phyloP scores from a whole-genome alignment of 2,797 vertebrate genomes.

The Chelidonichthys spinosus region DNA sequence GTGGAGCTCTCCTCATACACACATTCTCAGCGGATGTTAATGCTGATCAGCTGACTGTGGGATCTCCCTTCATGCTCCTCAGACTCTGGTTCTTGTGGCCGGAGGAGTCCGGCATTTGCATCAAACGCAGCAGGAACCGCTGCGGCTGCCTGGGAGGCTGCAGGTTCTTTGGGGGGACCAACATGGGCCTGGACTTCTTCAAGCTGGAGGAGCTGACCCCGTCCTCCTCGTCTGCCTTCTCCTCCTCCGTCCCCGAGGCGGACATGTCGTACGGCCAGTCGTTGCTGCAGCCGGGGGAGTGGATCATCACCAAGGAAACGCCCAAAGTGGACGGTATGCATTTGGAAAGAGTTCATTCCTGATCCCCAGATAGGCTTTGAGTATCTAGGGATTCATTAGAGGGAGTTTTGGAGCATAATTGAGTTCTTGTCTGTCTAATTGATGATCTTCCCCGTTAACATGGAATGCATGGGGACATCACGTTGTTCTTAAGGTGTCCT shows the following conservation, averaged over 20 bases:
- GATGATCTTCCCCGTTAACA: neutral
- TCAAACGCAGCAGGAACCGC: conserved; percentile 91
- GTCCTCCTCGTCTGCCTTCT: conserved; percentile 94
- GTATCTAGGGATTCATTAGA: neutral
- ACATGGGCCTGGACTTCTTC: conserved; percentile 93
- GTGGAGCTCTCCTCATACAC: no score
- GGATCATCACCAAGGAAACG: conserved; percentile 94
- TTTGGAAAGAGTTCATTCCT: conserved; percentile 19
- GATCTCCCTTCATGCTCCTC: neutral
- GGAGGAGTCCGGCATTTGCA: conserved; percentile 87
- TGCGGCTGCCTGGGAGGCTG: conserved; percentile 98
- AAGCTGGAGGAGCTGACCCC: conserved; percentile 94
- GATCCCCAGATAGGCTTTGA: fast-evolving
- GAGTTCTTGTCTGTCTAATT: neutral
- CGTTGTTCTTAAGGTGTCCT: no score
- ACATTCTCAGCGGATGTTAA: no score
- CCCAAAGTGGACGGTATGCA: conserved; percentile 90
- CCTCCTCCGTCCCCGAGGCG: conserved; percentile 87
- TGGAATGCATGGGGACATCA: no score
- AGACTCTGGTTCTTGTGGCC: conserved; percentile 99
- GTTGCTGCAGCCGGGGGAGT: conserved; percentile 93
- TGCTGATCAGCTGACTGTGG: no score
- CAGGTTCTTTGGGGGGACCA: conserved; percentile 93
- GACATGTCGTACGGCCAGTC: conserved; percentile 99
- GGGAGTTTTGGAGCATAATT: neutral